A percentile compares a stretch with the other conserved stretches of the same genome.
These are phyloP conservation scores for Masticophis lateralis DNA, from an alignment of 2,797 vertebrate species.

Conservation along the genomic window DNA sequence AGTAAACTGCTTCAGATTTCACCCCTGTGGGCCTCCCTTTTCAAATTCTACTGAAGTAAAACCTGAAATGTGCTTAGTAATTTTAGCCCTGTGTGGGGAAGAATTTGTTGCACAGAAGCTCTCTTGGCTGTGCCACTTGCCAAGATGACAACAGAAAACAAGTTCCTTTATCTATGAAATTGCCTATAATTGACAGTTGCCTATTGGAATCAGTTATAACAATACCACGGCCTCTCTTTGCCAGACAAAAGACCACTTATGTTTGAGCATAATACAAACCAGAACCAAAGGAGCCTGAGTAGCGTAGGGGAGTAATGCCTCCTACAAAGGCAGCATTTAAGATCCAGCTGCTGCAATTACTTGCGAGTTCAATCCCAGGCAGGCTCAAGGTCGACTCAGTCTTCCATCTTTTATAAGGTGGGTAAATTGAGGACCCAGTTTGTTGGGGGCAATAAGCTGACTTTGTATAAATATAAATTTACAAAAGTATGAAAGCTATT, in stretches of 20 bases:
- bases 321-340: too few species aligned
- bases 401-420: too few species aligned
- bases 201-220: constrained; percentile 59
- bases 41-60: not conserved
- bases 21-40: not conserved
- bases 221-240: constrained; percentile 56
- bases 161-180: constrained; percentile 61
- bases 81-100: not conserved
- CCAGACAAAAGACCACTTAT: constrained; percentile 47
- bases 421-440: too few species aligned
- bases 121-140: not conserved
- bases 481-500: too few species aligned
- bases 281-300: not conserved
- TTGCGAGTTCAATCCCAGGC: too few species aligned
- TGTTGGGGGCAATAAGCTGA: too few species aligned
- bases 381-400: too few species aligned
- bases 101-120: not conserved
- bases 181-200: constrained; percentile 57
- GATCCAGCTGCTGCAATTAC: too few species aligned
- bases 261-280: not conserved
- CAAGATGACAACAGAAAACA: constrained; percentile 33
- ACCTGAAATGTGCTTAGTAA: not conserved
- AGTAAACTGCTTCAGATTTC: too few species aligned
- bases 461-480: too few species aligned
- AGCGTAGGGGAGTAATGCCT: too few species aligned